Evolutionary conservation across 2,888 invertebrate species (phyloP).

Genomic region (Hydroisotoma schaefferi): DNA sequence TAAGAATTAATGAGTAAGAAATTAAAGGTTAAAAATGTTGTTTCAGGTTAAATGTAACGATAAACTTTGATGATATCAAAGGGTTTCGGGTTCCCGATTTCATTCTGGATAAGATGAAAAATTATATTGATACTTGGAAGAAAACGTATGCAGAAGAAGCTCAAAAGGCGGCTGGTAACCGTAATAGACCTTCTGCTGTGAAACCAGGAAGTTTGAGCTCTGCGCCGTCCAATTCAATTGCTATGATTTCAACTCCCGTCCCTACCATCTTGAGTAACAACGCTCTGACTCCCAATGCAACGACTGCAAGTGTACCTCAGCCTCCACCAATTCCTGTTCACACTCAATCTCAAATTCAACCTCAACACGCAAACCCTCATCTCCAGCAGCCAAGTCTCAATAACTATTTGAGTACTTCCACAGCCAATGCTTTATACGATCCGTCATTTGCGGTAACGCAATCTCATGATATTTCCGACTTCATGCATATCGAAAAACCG

Average conservation of each 20-base stretch:
- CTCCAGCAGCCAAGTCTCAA: constrained; percentile 43
- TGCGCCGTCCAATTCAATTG: neutral
- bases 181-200: constrained; percentile 20
- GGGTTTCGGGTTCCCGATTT: constrained; percentile 73
- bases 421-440: constrained; percentile 43
- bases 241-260: constrained; percentile 13
- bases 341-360: constrained; percentile 27
- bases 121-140: constrained; percentile 58
- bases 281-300: constrained; percentile 34
- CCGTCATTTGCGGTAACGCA: constrained; percentile 39
- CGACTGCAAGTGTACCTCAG: constrained; percentile 41
- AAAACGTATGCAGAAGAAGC: constrained; percentile 48
- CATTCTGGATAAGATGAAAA: constrained; percentile 69
- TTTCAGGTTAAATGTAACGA: constrained; percentile 46
- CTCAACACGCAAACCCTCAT: constrained; percentile 36
- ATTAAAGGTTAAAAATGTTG: too few species aligned
- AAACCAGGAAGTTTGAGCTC: constrained; percentile 19
- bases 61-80: constrained; percentile 60
- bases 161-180: constrained; percentile 29
- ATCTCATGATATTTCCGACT: constrained; percentile 47
- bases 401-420: constrained; percentile 44
- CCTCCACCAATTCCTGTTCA: constrained; percentile 33
- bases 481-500: constrained; percentile 48
- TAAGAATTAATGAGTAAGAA: too few species aligned
- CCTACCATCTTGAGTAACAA: constrained; percentile 32